phyloP scores from a whole-genome alignment of 2,888 invertebrate genomes.

The Leptinotarsa rubiginosa region DNA sequence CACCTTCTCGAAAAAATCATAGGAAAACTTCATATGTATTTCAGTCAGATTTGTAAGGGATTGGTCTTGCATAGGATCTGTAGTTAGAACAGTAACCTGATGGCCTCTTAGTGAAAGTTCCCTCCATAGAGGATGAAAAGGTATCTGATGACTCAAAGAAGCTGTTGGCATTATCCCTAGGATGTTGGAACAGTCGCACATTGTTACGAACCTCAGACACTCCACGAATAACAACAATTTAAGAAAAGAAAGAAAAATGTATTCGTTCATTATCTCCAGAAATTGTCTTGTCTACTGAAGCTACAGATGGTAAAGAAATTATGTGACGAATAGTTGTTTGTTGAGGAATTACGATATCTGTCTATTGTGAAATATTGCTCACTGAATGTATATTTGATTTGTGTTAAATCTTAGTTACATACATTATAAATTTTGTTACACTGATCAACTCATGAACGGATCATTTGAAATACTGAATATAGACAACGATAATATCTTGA shows the following conservation, averaged over 20 bases:
- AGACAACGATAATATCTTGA: too few species aligned
- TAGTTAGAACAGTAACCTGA: conserved; percentile 66
- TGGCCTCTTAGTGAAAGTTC: conserved; percentile 67
- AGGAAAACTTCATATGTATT: conserved; percentile 61
- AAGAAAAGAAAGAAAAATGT: not conserved
- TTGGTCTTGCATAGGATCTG: conserved; percentile 63
- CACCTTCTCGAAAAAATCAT: conserved; percentile 48
- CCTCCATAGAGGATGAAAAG: conserved; percentile 65
- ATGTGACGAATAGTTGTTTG: not conserved
- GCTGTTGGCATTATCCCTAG: conserved; percentile 49
- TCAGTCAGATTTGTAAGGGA: conserved; percentile 63
- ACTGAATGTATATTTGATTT: not conserved
- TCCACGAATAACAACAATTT: conserved; percentile 12
- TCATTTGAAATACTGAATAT: too few species aligned
- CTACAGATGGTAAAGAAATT: not conserved
- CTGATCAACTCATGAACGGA: too few species aligned
- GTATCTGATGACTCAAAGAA: conserved; percentile 66
- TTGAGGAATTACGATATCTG: not conserved
- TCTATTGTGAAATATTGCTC: not conserved
- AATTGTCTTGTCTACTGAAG: not conserved
- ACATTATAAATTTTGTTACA: too few species aligned
- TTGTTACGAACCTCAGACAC: not conserved
- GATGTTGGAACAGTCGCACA: conserved; percentile 46
- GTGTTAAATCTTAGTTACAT: not conserved
- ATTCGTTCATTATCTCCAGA: conserved; percentile 5